Conservation (phyloP, 2,888 invertebrate genomes). For the Apotomis betuletana region DNA sequence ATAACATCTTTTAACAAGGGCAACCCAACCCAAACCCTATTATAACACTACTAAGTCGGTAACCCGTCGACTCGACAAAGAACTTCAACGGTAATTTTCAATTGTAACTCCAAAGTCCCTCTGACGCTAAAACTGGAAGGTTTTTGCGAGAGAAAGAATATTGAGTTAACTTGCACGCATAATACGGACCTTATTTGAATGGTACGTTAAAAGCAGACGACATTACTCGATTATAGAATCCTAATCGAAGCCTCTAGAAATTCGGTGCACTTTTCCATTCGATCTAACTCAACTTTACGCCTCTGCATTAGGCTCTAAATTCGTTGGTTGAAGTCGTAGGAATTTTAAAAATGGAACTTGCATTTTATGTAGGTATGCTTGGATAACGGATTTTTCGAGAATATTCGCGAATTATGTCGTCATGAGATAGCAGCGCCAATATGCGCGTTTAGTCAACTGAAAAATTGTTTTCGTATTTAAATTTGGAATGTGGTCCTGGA, state of each 20-base stretch:
- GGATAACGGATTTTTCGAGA: constrained; percentile 39
- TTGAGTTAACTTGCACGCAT: constrained; percentile 2
- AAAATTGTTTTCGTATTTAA: constrained; percentile 30
- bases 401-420: constrained; percentile 37
- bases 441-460: constrained; percentile 31
- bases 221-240: constrained; percentile 42
- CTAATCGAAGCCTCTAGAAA: constrained; percentile 41
- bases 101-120: constrained; percentile 39
- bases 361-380: constrained; percentile 35
- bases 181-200: constrained; percentile 39
- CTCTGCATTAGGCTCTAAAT: not conserved
- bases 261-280: constrained; percentile 31
- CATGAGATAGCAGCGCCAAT: constrained; percentile 35
- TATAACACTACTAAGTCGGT: not conserved
- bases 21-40: constrained; percentile 4
- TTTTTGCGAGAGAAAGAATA: constrained; percentile 13
- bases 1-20: constrained; percentile 33
- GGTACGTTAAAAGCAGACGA: constrained; percentile 29
- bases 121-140: constrained; percentile 23
- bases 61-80: not conserved
- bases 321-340: not conserved
- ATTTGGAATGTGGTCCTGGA: constrained; percentile 6
- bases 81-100: constrained; percentile 36
- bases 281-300: not conserved
- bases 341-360: constrained; percentile 35